A percentile compares a stretch with the other conserved stretches of the same genome.
phyloP scores from a whole-genome alignment of 1,140 invertebrate species.

The Brachionus paranguensis region DNA sequence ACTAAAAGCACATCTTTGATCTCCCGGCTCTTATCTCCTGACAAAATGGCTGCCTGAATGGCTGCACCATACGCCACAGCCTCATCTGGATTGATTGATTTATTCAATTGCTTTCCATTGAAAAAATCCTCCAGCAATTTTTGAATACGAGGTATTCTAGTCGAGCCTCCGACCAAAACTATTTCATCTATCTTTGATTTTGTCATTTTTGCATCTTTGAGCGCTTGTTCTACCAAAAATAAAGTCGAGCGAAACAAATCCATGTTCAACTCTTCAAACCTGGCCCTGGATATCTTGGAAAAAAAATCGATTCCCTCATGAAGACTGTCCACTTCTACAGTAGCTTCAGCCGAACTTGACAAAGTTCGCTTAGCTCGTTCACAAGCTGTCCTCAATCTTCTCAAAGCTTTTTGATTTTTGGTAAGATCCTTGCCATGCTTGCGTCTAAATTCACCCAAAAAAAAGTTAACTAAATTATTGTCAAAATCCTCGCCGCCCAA shows the following conservation, averaged over 20 bases:
- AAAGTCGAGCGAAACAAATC: slow-evolving; percentile 52
- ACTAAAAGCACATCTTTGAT: slow-evolving; percentile 52
- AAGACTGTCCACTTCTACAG: slow-evolving; percentile 44
- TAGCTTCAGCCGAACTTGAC: slow-evolving; percentile 49
- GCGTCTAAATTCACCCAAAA: slow-evolving; percentile 45
- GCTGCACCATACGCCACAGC: slow-evolving; percentile 63
- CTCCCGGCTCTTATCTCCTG: slow-evolving; percentile 46
- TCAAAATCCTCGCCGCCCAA: slow-evolving; percentile 48
- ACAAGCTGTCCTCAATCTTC: slow-evolving; percentile 55
- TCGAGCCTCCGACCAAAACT: slow-evolving; percentile 62
- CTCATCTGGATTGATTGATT: slow-evolving; percentile 52
- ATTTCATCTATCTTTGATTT: slow-evolving; percentile 58
- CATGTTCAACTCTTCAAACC: slow-evolving; percentile 47
- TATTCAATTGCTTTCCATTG: slow-evolving; percentile 52
- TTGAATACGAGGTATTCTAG: slow-evolving; percentile 63
- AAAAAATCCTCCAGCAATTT: slow-evolving; percentile 56
- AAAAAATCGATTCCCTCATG: slow-evolving; percentile 39
- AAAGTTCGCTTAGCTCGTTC: slow-evolving; percentile 47
- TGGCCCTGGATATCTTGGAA: slow-evolving; percentile 35
- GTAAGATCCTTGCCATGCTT: slow-evolving; percentile 46
- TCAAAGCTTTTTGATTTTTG: slow-evolving; percentile 42
- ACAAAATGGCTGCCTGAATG: slow-evolving; percentile 49
- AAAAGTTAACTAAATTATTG: slow-evolving; percentile 46
- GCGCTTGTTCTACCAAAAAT: slow-evolving; percentile 49
- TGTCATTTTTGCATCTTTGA: slow-evolving; percentile 50